phyloP scores from a whole-genome alignment of 2,113 vertebrate species.

The Lagopus muta region DNA sequence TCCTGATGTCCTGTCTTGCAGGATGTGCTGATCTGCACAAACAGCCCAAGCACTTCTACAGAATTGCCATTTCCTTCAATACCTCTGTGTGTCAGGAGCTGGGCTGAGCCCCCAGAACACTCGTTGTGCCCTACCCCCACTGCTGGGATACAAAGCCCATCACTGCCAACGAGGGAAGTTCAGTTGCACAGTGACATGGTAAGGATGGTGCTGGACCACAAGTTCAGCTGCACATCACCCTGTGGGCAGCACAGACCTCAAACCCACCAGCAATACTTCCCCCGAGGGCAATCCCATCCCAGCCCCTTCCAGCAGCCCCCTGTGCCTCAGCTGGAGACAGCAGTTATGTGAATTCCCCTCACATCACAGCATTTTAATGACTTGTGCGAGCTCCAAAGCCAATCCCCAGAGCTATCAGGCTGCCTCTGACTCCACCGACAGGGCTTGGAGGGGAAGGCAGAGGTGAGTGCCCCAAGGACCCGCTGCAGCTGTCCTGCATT shows the following conservation, averaged over 20 bases:
- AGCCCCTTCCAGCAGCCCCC: neutral
- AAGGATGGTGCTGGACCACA: neutral
- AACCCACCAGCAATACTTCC: neutral
- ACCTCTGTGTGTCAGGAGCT: accelerated
- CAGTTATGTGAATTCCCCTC: accelerated
- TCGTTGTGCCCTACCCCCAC: neutral
- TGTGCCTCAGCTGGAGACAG: neutral
- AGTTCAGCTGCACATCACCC: neutral
- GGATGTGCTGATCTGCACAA: neutral
- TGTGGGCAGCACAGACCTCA: neutral
- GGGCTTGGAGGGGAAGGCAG: neutral
- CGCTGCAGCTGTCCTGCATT: neutral
- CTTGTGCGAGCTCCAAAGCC: accelerated
- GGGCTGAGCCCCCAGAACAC: neutral
- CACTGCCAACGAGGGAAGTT: neutral
- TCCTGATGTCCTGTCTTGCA: neutral
- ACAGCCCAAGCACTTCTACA: neutral
- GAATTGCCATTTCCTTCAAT: neutral
- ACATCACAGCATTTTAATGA: accelerated
- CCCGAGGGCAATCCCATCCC: neutral
- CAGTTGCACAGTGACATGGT: neutral
- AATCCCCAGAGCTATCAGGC: neutral
- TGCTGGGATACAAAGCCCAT: neutral
- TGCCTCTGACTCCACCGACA: neutral
- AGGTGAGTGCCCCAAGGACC: accelerated